A percentile compares a stretch with the other conserved stretches of the same genome.
Conservation (phyloP, 2,888 invertebrate genomes). For the Melinopterus prodromus region DNA sequence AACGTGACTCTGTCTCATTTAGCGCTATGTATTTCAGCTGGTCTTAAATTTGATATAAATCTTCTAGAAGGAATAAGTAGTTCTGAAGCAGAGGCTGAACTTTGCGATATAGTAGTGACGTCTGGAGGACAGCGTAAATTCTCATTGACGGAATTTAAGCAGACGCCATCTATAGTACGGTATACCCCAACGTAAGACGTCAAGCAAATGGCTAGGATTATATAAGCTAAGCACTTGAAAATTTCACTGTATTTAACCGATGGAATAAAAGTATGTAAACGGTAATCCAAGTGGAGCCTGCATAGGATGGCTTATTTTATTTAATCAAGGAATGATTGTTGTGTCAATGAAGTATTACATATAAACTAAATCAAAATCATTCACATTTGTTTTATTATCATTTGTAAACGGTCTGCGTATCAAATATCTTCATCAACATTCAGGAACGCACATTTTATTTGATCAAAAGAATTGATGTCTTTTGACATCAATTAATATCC, state of each 20-base stretch:
- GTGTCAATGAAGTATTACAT: no score
- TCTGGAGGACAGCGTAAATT: slow-evolving; percentile 45
- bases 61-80: slow-evolving; percentile 47
- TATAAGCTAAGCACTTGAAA: background rate
- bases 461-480: no score
- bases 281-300: no score
- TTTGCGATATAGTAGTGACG: slow-evolving; percentile 38
- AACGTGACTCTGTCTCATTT: slow-evolving; percentile 8
- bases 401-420: no score
- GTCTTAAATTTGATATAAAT: slow-evolving; percentile 61
- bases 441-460: no score
- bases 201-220: background rate
- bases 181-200: slow-evolving; percentile 56
- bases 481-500: no score
- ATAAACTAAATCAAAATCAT: no score
- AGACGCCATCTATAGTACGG: slow-evolving; percentile 52
- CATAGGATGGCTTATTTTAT: no score
- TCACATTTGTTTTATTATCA: no score
- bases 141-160: slow-evolving; percentile 47
- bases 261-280: background rate
- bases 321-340: no score
- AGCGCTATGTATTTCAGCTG: slow-evolving; percentile 52
- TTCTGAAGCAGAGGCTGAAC: slow-evolving; percentile 37
- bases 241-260: background rate
- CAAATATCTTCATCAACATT: no score